Evolutionary conservation across 2,113 vertebrate genomes (phyloP).

Genomic region (Barbus barbus): DNA sequence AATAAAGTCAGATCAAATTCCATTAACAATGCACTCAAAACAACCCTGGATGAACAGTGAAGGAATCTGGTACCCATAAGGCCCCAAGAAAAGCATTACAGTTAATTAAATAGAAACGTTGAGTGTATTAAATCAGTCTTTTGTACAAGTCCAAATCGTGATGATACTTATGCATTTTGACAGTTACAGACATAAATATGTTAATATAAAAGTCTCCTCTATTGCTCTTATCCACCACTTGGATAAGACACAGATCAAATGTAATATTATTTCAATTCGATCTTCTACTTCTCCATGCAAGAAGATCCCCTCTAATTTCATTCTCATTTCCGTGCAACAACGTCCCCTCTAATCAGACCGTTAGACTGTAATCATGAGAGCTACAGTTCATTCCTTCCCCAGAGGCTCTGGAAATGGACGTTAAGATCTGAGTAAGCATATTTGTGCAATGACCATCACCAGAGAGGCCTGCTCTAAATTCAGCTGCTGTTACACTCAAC

Average conservation of each 20-base stretch:
- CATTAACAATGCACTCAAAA: not conserved
- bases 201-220: not conserved
- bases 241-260: not conserved
- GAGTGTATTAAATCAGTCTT: not conserved
- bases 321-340: not conserved
- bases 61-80: not conserved
- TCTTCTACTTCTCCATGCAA: not conserved
- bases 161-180: not conserved
- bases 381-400: constrained; percentile 28
- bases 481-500: constrained; percentile 37
- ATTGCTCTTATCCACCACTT: not conserved
- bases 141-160: not conserved
- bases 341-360: constrained; percentile 29
- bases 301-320: not conserved
- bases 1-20: not conserved
- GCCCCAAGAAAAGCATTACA: not conserved
- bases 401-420: constrained; percentile 19
- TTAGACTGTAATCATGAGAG: constrained; percentile 1
- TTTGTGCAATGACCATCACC: constrained; percentile 21
- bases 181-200: not conserved
- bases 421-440: constrained; percentile 34
- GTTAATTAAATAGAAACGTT: not conserved
- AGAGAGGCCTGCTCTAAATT: constrained; percentile 26
- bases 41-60: not conserved
- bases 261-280: constrained; percentile 11